Percentiles rank a stretch among this genome's conserved stretches.
phyloP scores from a whole-genome alignment of 2,113 vertebrate genomes.

The Gallinago jamesoni region DNA sequence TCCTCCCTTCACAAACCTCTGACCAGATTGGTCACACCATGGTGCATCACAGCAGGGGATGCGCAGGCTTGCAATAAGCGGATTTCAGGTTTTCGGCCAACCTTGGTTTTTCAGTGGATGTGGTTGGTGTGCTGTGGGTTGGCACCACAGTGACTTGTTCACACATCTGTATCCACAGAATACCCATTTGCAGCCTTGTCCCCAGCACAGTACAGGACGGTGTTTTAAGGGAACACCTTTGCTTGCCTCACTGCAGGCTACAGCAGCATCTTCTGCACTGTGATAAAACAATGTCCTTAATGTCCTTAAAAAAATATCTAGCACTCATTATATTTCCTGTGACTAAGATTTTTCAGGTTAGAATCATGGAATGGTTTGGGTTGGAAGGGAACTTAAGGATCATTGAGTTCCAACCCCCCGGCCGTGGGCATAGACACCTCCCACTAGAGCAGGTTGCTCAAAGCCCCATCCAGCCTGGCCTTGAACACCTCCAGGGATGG shows the following conservation, averaged over 20 bases:
- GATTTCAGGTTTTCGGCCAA: not conserved
- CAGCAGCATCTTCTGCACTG: not conserved
- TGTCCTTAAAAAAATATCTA: not conserved
- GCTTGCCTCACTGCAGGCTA: not conserved
- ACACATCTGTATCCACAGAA: not conserved
- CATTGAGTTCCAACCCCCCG: not conserved
- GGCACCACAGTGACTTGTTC: not conserved
- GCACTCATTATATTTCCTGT: not conserved
- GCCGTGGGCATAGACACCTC: not conserved
- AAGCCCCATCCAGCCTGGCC: not conserved
- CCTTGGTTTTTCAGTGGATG: not conserved
- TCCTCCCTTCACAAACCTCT: not conserved
- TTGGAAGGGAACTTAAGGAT: not conserved
- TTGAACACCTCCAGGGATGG: not conserved
- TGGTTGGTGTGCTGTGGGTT: not conserved
- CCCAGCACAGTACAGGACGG: accelerated
- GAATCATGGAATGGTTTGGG: not conserved
- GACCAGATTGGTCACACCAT: not conserved
- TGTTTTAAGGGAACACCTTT: not conserved
- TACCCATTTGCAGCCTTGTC: not conserved
- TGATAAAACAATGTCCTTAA: not conserved
- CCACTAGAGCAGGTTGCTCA: not conserved
- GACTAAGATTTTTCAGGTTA: not conserved
- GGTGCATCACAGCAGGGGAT: not conserved
- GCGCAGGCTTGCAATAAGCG: not conserved